A percentile compares a stretch with the other conserved stretches of the same genome.
Evolutionary conservation across 2,113 vertebrate species (phyloP).

Genomic region (Macrotus californicus): DNA sequence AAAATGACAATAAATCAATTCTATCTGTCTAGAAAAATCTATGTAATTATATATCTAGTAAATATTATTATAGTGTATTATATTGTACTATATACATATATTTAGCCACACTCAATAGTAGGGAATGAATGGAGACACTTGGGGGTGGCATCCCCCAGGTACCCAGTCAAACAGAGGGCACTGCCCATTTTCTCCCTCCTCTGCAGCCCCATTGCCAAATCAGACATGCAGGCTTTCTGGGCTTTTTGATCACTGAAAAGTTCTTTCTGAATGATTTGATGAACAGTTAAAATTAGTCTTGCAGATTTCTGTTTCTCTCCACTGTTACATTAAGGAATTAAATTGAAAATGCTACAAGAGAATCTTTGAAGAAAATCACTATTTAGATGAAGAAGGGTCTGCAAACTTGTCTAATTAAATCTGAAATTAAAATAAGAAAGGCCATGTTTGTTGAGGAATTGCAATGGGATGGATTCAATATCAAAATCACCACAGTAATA

Average conservation of each 20-base stretch:
- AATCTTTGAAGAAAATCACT: slow-evolving; percentile 7
- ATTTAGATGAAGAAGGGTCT: slow-evolving; percentile 18
- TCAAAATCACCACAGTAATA: background rate
- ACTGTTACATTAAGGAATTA: background rate
- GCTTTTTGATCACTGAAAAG: background rate
- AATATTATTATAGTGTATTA: background rate
- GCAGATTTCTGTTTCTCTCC: background rate
- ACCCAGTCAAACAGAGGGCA: background rate
- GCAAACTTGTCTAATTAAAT: slow-evolving; percentile 25
- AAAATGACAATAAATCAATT: background rate
- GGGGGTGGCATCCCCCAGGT: background rate
- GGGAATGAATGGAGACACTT: background rate
- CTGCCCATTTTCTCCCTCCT: background rate
- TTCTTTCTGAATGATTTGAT: background rate
- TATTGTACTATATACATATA: background rate
- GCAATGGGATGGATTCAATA: background rate
- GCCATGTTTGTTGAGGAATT: background rate
- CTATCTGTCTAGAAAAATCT: background rate
- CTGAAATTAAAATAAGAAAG: background rate
- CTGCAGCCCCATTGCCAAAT: background rate
- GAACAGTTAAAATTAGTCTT: background rate
- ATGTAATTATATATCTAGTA: background rate
- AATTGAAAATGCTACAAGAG: slow-evolving; percentile 34
- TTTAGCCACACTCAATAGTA: background rate
- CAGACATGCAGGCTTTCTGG: background rate